A percentile compares a stretch with the other conserved stretches of the same genome.
phyloP scores from a whole-genome alignment of 2,888 invertebrate genomes.

The Yponomeuta sedellus region DNA sequence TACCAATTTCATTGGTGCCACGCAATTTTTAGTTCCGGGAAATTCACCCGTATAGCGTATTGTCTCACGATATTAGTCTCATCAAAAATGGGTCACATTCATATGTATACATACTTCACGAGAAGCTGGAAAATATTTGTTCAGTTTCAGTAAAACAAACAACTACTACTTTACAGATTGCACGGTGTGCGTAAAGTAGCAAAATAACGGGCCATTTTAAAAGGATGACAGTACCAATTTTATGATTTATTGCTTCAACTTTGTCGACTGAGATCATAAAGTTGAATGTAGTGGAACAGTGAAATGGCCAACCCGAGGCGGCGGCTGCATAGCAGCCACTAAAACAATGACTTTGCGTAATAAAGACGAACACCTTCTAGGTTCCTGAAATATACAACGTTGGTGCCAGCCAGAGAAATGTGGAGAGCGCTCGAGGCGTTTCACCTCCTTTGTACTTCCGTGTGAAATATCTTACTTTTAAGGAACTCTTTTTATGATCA shows the following conservation, averaged over 20 bases:
- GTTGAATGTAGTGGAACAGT: not conserved
- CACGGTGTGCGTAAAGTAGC: not conserved
- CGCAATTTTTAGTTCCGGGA: no score
- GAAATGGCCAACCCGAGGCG: not conserved
- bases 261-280: not conserved
- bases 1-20: no score
- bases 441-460: not conserved
- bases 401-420: not conserved
- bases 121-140: not conserved
- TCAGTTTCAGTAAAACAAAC: constrained; percentile 5
- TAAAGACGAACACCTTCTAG: not conserved
- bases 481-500: not conserved
- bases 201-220: not conserved
- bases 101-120: not conserved
- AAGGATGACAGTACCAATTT: not conserved
- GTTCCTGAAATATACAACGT: no score
- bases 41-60: no score
- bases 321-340: not conserved
- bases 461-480: not conserved
- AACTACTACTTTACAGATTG: not conserved
- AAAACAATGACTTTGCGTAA: not conserved
- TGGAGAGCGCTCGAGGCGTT: no score
- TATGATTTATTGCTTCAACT: not conserved
- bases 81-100: not conserved
- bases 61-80: not conserved